Base-by-base conservation (phyloP, 2,113 vertebrate species). In the Hydropotes inermis region DNA sequence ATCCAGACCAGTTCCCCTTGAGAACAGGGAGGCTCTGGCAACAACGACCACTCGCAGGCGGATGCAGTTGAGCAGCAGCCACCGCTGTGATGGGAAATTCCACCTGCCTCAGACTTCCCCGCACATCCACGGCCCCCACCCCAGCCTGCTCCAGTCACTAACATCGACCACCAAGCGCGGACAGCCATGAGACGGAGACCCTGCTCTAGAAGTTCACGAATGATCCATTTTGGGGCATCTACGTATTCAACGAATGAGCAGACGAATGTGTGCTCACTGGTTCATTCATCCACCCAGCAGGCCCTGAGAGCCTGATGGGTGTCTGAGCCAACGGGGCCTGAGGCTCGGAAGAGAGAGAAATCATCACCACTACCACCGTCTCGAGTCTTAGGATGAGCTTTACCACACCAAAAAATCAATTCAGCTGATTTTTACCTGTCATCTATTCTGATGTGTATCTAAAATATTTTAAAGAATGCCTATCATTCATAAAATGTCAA, bases 251-350 rank as follows among this genome's bases (percentile, higher is more conserved):
- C n/a, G 47, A 54, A 58, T 50, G 87, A 76, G 85, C 2, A 5
- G 84, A 28, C 87, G 21, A 52, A 39, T 17, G 43, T 1, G 12
- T 8, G 36, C 43, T 70, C 43, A 43, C 7, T 60, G 54, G 36
- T 82, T 55, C 33, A 36, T 10, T 87, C 64, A 88, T 2, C 25
- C 52, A 55, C 6, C 79, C 52, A 61, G 57, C 2, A 74, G 0
- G 4, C 43, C n/a, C 4, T 0, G 12, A 13, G 25, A 39, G 70
- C n/a, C 67, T 67, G 50, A 39, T 8, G 0, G 0, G 52, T 28
- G 39, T 92, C 87, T 61, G 36, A 15, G 50, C 36, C 17, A 12
- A 60, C 7, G 0, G 30, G 57, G 33, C 30, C 67, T 27, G 21
- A 36, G 43, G 21, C 39, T 58, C 70, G 11, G 33, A 28, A 52